A percentile compares a stretch with the other conserved stretches of the same genome.
Conservation (phyloP, 2,113 vertebrate genomes). For the Saimiri boliviensis region DNA sequence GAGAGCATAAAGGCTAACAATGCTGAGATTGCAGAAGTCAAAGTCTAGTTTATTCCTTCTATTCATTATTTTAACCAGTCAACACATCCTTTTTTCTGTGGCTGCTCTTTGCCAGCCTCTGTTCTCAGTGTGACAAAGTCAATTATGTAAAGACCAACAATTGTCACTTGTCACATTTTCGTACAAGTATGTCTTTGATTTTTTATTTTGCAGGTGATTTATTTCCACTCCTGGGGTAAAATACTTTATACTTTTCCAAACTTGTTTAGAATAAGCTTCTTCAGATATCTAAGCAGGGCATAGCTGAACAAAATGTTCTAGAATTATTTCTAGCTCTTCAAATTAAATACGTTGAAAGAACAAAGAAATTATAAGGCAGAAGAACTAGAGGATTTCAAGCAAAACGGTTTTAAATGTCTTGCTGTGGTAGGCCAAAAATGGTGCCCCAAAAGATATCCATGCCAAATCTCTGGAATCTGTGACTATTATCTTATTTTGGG, state of each 20-base stretch:
- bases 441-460: neutral
- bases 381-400: neutral
- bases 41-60: neutral
- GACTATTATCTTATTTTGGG: neutral
- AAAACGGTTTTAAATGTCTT: neutral
- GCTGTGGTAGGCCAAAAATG: neutral
- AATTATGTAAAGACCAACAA: neutral
- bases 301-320: neutral
- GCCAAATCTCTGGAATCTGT: neutral
- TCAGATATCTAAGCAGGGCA: neutral
- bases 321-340: conserved; percentile 17
- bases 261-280: neutral
- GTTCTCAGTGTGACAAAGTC: neutral
- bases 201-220: neutral
- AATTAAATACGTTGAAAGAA: neutral
- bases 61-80: neutral
- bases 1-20: neutral
- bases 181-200: neutral
- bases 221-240: neutral
- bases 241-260: neutral
- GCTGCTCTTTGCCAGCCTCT: neutral
- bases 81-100: neutral
- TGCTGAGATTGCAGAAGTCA: neutral
- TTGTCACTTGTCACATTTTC: neutral
- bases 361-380: neutral